These are phyloP conservation scores for Squalus acanthias DNA, from an alignment of 2,797 vertebrate genomes.

Conservation along the genomic window DNA sequence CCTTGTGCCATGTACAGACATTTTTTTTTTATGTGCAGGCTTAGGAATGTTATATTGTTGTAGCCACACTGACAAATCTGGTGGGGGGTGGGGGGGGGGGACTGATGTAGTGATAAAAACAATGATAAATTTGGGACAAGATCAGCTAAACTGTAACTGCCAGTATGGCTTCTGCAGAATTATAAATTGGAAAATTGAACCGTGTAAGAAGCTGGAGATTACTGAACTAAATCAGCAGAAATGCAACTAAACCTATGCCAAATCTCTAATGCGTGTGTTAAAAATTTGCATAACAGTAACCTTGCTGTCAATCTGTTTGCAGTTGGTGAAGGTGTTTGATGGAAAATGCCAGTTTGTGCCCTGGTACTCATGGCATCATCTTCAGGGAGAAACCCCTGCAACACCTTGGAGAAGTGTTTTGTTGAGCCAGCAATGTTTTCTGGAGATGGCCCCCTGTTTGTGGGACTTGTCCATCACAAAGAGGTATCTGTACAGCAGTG, in stretches of 20 bases:
- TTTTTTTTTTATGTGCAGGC: not conserved
- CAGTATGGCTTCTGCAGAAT: too few species aligned
- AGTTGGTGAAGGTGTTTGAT: not conserved
- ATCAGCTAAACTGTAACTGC: too few species aligned
- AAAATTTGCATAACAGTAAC: not conserved
- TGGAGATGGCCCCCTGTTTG: not conserved
- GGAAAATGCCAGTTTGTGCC: not conserved
- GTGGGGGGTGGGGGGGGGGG: not conserved
- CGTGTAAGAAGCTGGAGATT: too few species aligned
- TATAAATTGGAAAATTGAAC: too few species aligned
- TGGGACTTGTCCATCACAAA: not conserved
- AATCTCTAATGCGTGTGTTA: too few species aligned
- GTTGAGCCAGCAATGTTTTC: not conserved
- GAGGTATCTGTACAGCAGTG: not conserved
- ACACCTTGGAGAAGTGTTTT: not conserved
- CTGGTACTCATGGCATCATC: not conserved
- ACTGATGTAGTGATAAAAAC: not conserved
- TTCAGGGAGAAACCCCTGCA: not conserved
- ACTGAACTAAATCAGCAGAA: too few species aligned
- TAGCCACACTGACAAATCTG: not conserved
- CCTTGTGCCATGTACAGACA: not conserved
- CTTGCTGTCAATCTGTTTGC: not conserved
- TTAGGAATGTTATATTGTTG: not conserved
- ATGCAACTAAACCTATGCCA: too few species aligned
- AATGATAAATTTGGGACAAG: too few species aligned